phyloP scores from a whole-genome alignment of 2,113 vertebrate genomes.

The Alouatta palliata region DNA sequence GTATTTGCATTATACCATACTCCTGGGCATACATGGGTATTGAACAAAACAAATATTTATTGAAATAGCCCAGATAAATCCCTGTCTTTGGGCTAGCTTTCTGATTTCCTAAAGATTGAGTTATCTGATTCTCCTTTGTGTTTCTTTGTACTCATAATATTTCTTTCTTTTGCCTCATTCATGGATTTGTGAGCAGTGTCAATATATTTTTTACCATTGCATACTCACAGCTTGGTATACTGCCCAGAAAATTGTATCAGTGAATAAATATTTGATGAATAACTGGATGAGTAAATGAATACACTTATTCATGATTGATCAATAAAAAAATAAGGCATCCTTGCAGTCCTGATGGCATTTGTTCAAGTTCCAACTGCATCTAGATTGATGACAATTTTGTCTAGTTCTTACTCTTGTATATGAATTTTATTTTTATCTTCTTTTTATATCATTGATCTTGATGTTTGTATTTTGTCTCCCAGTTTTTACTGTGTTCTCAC shows the following conservation, averaged over 20 bases:
- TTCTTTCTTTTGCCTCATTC: background rate
- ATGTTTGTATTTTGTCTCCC: background rate
- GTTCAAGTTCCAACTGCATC: background rate
- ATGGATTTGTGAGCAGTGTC: background rate
- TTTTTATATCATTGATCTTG: background rate
- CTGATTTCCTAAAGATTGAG: background rate
- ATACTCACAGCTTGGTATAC: background rate
- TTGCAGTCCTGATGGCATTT: background rate
- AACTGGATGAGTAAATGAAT: background rate
- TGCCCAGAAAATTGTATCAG: background rate
- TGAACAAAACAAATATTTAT: too few species aligned
- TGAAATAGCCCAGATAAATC: background rate
- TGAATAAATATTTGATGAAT: background rate
- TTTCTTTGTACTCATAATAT: background rate
- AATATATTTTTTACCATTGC: background rate
- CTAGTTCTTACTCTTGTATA: background rate
- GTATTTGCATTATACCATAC: too few species aligned
- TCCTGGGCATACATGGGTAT: too few species aligned
- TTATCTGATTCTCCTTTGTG: background rate
- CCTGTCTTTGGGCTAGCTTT: background rate
- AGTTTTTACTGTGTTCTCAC: background rate
- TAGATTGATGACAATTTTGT: background rate
- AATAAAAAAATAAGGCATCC: background rate
- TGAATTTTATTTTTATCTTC: background rate
- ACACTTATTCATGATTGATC: background rate